phyloP scores from a whole-genome alignment of 2,888 invertebrate species.

The Euphydryas editha region DNA sequence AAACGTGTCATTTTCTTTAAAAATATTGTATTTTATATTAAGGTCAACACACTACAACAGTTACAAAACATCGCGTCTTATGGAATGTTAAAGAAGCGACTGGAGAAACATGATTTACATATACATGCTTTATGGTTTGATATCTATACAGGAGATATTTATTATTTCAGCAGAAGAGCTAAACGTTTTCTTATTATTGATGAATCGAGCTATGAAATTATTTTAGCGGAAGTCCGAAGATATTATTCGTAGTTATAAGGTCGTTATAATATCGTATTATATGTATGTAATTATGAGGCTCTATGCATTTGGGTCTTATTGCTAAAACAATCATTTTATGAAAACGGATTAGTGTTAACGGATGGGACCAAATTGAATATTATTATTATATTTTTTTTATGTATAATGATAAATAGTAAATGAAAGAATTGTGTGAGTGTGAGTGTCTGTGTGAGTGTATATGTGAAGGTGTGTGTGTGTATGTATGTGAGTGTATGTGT shows the following conservation, averaged over 20 bases:
- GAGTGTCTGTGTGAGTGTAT: no score
- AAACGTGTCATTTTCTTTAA: background rate
- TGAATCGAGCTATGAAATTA: conserved; percentile 89
- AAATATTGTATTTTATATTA: conserved; percentile 44
- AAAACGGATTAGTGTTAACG: no score
- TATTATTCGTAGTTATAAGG: conserved; percentile 94
- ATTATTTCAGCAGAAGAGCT: conserved; percentile 94
- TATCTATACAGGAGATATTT: conserved; percentile 97
- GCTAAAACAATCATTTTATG: background rate
- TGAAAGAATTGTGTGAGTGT: no score
- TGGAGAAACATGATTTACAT: conserved; percentile 92
- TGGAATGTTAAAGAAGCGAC: conserved; percentile 92
- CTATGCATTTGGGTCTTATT: background rate
- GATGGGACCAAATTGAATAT: conserved; percentile 4
- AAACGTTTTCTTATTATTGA: conserved; percentile 94
- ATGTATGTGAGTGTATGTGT: no score
- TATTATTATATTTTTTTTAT: background rate
- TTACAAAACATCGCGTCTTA: conserved; percentile 96
- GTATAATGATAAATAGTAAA: background rate
- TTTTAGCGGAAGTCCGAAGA: conserved; percentile 89
- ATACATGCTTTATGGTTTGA: conserved; percentile 99
- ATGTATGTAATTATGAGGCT: background rate
- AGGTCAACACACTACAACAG: conserved; percentile 95
- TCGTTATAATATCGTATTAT: background rate
- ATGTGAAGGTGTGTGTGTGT: no score